A percentile compares a stretch with the other conserved stretches of the same genome.
phyloP scores from a whole-genome alignment of 1,140 invertebrate genomes.

The Zaprionus ghesquierei region DNA sequence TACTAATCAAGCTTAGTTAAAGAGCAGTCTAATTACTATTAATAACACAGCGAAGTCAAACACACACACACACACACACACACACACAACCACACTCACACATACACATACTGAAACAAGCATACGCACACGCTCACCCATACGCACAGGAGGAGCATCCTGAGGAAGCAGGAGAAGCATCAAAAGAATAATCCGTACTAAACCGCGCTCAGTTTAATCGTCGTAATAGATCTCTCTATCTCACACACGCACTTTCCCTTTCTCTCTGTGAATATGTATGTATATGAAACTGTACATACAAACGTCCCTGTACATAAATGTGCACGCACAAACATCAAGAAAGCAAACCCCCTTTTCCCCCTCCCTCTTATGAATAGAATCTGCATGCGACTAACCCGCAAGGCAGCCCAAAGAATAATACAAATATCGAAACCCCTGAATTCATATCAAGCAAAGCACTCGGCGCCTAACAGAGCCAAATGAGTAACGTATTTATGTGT shows the following conservation, averaged over 20 bases:
- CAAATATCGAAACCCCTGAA: conserved; percentile 21
- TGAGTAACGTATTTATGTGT: conserved; percentile 62
- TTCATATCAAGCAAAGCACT: conserved; percentile 39
- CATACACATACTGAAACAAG: conserved; percentile 20
- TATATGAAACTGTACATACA: conserved; percentile 65
- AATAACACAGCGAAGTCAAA: conserved; percentile 45
- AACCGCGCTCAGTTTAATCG: conserved; percentile 44
- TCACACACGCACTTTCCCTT: background rate
- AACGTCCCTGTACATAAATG: conserved; percentile 52
- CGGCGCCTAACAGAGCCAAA: conserved; percentile 49
- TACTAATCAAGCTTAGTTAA: conserved; percentile 75
- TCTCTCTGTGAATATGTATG: conserved; percentile 40
- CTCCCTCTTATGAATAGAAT: background rate
- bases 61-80: conserved; percentile 25
- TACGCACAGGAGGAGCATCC: conserved; percentile 7
- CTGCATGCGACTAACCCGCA: conserved; percentile 15
- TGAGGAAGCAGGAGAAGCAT: conserved; percentile 3
- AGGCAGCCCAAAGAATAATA: background rate
- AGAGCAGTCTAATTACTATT: conserved; percentile 58
- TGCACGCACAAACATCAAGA: background rate
- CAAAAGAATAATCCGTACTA: background rate
- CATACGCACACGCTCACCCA: conserved; percentile 24
- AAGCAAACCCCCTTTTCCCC: conserved; percentile 13
- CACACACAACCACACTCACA: conserved; percentile 15
- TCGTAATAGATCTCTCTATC: conserved; percentile 11